phyloP scores from a whole-genome alignment of 1,140 invertebrate species.

The Lasioglossum albipes region DNA sequence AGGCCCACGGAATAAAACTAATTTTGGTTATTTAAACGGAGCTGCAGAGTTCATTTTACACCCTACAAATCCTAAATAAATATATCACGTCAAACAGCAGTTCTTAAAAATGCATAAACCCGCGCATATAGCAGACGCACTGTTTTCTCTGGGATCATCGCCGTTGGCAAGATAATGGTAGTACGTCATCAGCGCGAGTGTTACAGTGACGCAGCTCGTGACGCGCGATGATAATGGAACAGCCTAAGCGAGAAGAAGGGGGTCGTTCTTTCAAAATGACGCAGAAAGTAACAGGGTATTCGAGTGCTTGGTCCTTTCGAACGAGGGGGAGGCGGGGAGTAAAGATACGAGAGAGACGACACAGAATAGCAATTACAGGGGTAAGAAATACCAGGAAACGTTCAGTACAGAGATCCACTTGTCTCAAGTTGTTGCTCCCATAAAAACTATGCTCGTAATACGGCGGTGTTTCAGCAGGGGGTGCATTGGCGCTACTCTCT shows the following conservation, averaged over 20 bases:
- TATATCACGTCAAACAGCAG: too few species aligned
- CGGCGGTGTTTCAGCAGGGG: slow-evolving; percentile 57
- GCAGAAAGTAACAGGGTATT: slow-evolving; percentile 1
- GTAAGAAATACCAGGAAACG: neutral
- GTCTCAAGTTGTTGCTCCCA: slow-evolving; percentile 75
- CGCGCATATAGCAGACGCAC: too few species aligned
- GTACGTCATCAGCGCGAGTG: too few species aligned
- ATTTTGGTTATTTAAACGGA: too few species aligned
- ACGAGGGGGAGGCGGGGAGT: neutral
- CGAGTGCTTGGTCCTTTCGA: neutral
- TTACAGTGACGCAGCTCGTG: neutral
- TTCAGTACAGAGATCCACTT: slow-evolving; percentile 19
- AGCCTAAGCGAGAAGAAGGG: neutral
- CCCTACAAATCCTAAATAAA: too few species aligned
- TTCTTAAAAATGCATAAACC: too few species aligned
- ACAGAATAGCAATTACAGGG: neutral
- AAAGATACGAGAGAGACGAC: neutral
- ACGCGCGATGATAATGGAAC: neutral
- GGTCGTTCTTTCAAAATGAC: too few species aligned
- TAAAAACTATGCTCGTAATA: slow-evolving; percentile 65
- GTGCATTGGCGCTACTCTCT: slow-evolving; percentile 72
- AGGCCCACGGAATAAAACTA: too few species aligned
- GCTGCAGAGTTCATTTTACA: too few species aligned
- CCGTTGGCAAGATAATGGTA: too few species aligned
- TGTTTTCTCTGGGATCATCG: too few species aligned